phyloP scores from a whole-genome alignment of 2,113 vertebrate genomes.

The Notothenia rossii region DNA sequence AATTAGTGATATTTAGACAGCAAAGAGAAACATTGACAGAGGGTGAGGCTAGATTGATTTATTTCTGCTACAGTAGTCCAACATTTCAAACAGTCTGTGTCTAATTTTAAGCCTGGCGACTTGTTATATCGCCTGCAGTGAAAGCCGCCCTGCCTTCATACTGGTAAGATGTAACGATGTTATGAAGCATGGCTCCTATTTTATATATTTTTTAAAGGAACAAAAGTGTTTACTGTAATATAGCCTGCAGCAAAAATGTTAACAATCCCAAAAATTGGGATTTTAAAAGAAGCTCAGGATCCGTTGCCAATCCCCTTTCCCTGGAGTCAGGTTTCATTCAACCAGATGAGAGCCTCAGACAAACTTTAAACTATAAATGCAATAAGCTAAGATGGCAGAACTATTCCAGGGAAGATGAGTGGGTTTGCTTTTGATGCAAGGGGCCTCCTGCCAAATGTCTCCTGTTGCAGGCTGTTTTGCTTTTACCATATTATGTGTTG shows the following conservation, averaged over 20 bases:
- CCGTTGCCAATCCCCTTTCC: conserved; percentile 23
- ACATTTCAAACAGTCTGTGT: conserved; percentile 45
- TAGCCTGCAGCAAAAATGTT: conserved; percentile 24
- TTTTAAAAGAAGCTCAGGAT: conserved; percentile 15
- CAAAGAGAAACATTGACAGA: not conserved
- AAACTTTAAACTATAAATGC: conserved; percentile 61
- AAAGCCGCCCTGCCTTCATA: conserved; percentile 40
- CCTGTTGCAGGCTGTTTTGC: conserved; percentile 64
- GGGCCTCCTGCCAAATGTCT: conserved; percentile 56
- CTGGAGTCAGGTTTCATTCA: conserved; percentile 23
- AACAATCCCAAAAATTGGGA: conserved; percentile 20
- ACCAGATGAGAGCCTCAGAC: conserved; percentile 5
- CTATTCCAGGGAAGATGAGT: conserved; percentile 42
- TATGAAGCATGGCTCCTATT: conserved; percentile 40
- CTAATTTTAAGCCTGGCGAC: conserved; percentile 41
- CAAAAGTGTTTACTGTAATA: conserved; percentile 42
- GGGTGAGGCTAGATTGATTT: conserved; percentile 12
- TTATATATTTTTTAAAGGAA: conserved; percentile 16
- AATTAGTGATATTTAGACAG: not conserved
- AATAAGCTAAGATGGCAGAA: conserved; percentile 48
- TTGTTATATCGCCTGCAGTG: conserved; percentile 39
- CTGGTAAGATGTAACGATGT: conserved; percentile 55
- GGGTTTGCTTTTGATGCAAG: conserved; percentile 58
- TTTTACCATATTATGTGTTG: conserved; percentile 69
- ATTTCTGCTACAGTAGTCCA: conserved; percentile 25